Conservation (phyloP, 2,113 vertebrate genomes). For the Aegithalos caudatus region DNA sequence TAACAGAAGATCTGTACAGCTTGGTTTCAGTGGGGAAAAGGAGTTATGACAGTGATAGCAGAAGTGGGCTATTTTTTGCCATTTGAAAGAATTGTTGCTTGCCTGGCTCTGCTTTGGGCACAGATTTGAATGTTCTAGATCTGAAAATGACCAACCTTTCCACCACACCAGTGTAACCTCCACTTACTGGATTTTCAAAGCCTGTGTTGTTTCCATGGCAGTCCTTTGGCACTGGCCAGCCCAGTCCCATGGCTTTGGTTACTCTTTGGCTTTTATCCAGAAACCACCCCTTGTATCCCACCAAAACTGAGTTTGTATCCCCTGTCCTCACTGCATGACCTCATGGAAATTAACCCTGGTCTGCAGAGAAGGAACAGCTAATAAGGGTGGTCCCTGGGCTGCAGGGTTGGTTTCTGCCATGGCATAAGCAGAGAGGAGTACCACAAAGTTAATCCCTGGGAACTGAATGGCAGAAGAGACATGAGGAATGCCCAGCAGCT, state of each 20-base stretch:
- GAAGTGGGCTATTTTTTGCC: background rate
- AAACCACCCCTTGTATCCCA: background rate
- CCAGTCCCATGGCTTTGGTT: background rate
- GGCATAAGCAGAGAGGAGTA: background rate
- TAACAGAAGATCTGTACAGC: background rate
- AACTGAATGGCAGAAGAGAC: background rate
- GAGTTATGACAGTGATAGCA: background rate
- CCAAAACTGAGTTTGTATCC: background rate
- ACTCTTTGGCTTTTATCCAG: background rate
- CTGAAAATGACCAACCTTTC: background rate
- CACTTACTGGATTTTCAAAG: background rate
- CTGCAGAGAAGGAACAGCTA: background rate
- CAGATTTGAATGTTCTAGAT: background rate
- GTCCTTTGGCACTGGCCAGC: background rate
- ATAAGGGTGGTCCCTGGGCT: background rate
- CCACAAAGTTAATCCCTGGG: background rate
- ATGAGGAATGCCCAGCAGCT: background rate
- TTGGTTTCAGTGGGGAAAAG: background rate
- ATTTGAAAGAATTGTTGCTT: background rate
- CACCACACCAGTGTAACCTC: background rate
- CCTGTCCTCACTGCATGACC: background rate
- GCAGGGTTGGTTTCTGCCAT: background rate
- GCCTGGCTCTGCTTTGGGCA: background rate
- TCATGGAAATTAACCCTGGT: background rate
- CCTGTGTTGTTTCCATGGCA: accelerated